Evolutionary conservation across 2,797 vertebrate species (phyloP).

Genomic region (Danio choprae): DNA sequence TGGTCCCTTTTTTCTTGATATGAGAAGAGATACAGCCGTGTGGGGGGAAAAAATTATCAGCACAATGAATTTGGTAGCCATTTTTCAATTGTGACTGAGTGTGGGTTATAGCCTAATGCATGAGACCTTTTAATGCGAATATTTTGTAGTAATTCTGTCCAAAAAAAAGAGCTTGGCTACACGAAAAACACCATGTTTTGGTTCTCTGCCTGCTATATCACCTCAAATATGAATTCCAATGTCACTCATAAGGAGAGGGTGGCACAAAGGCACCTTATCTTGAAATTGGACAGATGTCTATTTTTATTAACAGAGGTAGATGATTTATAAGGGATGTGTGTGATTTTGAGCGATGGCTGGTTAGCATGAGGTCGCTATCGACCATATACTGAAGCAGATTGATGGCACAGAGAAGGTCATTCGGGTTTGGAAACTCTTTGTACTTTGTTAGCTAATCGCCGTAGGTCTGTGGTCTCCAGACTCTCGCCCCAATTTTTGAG

Average conservation of each 20-base stretch:
- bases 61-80: slow-evolving; percentile 52
- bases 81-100: slow-evolving; percentile 51
- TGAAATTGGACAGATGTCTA: slow-evolving; percentile 62
- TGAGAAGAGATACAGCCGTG: slow-evolving; percentile 18
- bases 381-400: slow-evolving; percentile 27
- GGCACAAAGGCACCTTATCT: slow-evolving; percentile 59
- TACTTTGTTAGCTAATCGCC: slow-evolving; percentile 12
- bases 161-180: slow-evolving; percentile 39
- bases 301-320: slow-evolving; percentile 60
- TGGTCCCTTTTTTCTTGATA: slow-evolving; percentile 30
- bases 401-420: slow-evolving; percentile 44
- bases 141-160: slow-evolving; percentile 56
- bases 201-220: background rate
- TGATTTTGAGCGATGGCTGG: slow-evolving; percentile 34
- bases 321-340: slow-evolving; percentile 57
- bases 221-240: slow-evolving; percentile 10
- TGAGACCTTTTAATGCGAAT: slow-evolving; percentile 55
- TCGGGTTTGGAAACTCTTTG: slow-evolving; percentile 19
- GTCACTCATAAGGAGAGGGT: slow-evolving; percentile 35
- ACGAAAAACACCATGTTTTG: slow-evolving; percentile 7
- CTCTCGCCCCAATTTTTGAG: slow-evolving; percentile 34
- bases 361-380: slow-evolving; percentile 27
- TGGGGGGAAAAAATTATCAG: slow-evolving; percentile 40
- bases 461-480: slow-evolving; percentile 33
- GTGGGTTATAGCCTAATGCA: slow-evolving; percentile 52